Evolutionary conservation across 2,113 vertebrate genomes (phyloP), one percentile per base, ranked within the genome.

Genomic region (Trinectes maculatus): DNA sequence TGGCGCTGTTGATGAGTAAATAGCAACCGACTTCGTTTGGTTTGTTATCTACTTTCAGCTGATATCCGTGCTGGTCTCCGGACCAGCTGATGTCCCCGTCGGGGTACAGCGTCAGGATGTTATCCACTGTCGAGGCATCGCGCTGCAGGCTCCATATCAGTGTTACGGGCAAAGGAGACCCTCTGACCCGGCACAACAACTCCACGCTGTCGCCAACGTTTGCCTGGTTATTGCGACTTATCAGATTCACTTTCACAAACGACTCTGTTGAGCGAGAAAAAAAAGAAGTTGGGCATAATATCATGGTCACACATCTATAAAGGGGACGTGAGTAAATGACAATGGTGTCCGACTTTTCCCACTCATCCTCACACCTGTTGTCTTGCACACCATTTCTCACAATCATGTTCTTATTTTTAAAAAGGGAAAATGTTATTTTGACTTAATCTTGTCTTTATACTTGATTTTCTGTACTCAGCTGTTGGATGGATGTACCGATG

Each of bases 71-170:
- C 33, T 77, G 85, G 0, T 69, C 34, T 4, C 55, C 26, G 0
- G 77, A 87, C 95, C 95, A 98, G 31, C 76, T 72, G 42, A 94
- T 36, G 0, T 68, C 31, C 7, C 95, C 94, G 0, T 59, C 40
- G 0, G 88, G 85, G 60, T 47, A 29, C 52, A 93, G 25, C 2
- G 3, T 87, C 28, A 94, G 60, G 39, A 98, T 88, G 36, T 74
- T 57, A 0, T 88, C 87, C 0, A 43, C 18, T 16, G n/a, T 19
- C 0, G 55, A 51, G 44, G 55, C 37, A 0, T n/a, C 52, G 1
- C 76, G 87, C 57, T 84, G 85, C 80, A 95, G 90, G 2, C 77
- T 89, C 95, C 96, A 98, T 0, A 11, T 69, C 57, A 96, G 60
- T 0, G 90, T 82, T 0, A 86, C 0, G 0, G 91, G 89, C 0